phyloP scores from a whole-genome alignment of 64 coral and sea anemone species.

The Stylophora pistillata region DNA sequence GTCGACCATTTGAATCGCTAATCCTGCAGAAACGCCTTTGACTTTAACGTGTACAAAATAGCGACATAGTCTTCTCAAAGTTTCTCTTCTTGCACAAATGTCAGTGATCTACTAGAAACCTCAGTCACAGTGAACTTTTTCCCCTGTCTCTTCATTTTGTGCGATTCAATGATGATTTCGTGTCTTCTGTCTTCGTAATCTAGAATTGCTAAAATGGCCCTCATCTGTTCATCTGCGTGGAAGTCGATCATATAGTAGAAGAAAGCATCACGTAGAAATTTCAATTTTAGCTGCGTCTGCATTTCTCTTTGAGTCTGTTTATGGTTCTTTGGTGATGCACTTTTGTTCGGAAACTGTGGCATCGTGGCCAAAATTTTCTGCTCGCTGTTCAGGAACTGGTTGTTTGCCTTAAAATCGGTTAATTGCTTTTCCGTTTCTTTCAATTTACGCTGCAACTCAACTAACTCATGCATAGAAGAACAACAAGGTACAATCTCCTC shows the following conservation, averaged over 20 bases:
- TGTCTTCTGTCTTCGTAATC: conserved; percentile 89
- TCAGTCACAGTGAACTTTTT: conserved; percentile 92
- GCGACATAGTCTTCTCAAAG: background rate
- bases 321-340: background rate
- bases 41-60: too few species aligned
- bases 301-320: conserved; percentile 73
- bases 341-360: background rate
- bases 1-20: background rate
- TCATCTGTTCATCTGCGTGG: conserved; percentile 97
- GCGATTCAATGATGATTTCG: conserved; percentile 88
- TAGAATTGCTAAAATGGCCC: conserved; percentile 94
- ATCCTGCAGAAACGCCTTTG: too few species aligned
- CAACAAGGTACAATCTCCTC: conserved; percentile 91
- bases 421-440: conserved; percentile 78
- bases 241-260: conserved; percentile 99
- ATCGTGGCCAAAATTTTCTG: background rate
- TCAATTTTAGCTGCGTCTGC: conserved; percentile 84
- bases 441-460: conserved; percentile 76
- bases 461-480: conserved; percentile 90
- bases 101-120: conserved; percentile 85
- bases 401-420: conserved; percentile 75
- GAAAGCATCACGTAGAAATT: conserved; percentile 95
- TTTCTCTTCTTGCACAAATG: conserved; percentile 90
- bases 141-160: conserved; percentile 85
- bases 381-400: conserved; percentile 13